These are phyloP conservation scores for Sebastes wilsoni DNA, from an alignment of 2,797 vertebrate genomes.

Conservation along the genomic window DNA sequence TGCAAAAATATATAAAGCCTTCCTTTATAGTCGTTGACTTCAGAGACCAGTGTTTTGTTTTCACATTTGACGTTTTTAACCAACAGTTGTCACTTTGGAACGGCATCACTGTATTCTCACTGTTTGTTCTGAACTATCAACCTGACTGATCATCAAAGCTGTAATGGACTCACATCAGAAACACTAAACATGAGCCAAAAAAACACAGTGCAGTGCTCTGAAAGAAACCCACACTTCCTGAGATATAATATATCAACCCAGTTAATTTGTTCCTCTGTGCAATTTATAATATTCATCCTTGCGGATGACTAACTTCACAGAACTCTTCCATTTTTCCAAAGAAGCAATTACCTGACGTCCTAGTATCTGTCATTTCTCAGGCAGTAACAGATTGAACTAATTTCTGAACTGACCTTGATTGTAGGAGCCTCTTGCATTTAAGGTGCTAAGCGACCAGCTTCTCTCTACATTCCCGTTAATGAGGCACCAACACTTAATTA, in stretches of 20 bases:
- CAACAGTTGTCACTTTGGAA: slow-evolving; percentile 27
- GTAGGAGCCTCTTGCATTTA: slow-evolving; percentile 62
- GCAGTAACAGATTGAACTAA: slow-evolving; percentile 80
- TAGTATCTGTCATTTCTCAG: slow-evolving; percentile 75
- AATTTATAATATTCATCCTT: slow-evolving; percentile 76
- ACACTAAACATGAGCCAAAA: slow-evolving; percentile 39
- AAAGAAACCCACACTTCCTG: slow-evolving; percentile 51
- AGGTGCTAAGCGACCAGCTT: slow-evolving; percentile 47
- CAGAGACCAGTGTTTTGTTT: slow-evolving; percentile 18
- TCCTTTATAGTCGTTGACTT: neutral
- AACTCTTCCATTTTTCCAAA: slow-evolving; percentile 75
- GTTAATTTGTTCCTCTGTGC: slow-evolving; percentile 72
- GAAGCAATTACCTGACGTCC: slow-evolving; percentile 81
- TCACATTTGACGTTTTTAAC: slow-evolving; percentile 18
- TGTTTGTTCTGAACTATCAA: slow-evolving; percentile 44
- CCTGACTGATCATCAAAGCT: slow-evolving; percentile 47
- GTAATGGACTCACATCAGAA: slow-evolving; percentile 38
- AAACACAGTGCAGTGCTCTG: slow-evolving; percentile 26
- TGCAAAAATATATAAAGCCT: neutral
- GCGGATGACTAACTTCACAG: slow-evolving; percentile 72
- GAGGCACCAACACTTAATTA: slow-evolving; percentile 75
- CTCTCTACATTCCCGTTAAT: slow-evolving; percentile 60
- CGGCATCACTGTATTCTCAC: neutral
- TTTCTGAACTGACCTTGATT: slow-evolving; percentile 79
- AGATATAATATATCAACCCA: slow-evolving; percentile 68